Percentiles rank a stretch among this genome's conserved stretches.
phyloP scores from a whole-genome alignment of 1,140 invertebrate genomes.

The Drosophila tropicalis region DNA sequence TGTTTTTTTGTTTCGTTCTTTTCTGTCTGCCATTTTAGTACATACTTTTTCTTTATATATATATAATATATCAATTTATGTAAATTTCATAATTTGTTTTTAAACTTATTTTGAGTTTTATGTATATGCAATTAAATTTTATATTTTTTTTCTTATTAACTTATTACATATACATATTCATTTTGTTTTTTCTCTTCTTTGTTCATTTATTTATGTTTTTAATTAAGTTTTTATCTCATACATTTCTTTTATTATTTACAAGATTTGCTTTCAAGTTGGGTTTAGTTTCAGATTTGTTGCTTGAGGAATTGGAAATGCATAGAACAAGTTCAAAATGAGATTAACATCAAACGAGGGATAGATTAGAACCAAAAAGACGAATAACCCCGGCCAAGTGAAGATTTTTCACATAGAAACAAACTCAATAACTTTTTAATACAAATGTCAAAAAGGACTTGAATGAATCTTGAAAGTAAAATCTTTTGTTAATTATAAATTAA shows the following conservation, averaged over 20 bases:
- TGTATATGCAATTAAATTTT: constrained; percentile 63
- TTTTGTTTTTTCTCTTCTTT: constrained; percentile 12
- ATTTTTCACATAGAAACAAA: background rate
- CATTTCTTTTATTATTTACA: constrained; percentile 25
- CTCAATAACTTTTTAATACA: no score
- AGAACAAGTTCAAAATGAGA: background rate
- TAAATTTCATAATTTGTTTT: constrained; percentile 48
- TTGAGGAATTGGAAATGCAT: background rate
- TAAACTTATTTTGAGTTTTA: constrained; percentile 59
- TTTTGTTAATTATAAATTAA: no score
- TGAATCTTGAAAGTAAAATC: no score
- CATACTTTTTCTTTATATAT: constrained; percentile 49
- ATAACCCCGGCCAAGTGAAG: background rate
- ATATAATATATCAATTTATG: constrained; percentile 68
- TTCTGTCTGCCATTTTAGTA: constrained; percentile 54
- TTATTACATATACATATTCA: constrained; percentile 45
- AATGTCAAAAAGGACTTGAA: no score
- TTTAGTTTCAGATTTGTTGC: constrained; percentile 11
- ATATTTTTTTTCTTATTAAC: constrained; percentile 53
- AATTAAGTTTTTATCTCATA: constrained; percentile 46
- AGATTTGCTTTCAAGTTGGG: constrained; percentile 35
- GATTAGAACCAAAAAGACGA: background rate
- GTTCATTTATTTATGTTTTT: constrained; percentile 54
- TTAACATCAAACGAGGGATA: background rate
- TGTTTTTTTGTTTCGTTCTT: constrained; percentile 40